Conservation (phyloP, 2,797 vertebrate genomes). For the Hapalemur alaotrensis region DNA sequence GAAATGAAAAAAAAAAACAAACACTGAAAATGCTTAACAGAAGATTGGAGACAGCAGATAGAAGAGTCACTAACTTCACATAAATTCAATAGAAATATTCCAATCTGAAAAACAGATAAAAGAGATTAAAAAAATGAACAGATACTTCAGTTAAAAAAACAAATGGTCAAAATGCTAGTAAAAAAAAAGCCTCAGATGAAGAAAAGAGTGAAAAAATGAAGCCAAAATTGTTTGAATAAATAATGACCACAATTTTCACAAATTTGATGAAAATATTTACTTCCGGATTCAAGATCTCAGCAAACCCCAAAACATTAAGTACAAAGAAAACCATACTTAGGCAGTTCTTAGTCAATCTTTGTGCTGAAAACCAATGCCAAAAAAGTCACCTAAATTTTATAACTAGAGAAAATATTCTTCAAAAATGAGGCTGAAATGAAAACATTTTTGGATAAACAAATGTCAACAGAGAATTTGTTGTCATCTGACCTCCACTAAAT, state of each 20-base stretch:
- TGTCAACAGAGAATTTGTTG: background rate
- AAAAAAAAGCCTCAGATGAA: background rate
- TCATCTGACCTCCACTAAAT: background rate
- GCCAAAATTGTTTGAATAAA: background rate
- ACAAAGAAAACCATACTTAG: background rate
- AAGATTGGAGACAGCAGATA: background rate
- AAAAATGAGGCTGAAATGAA: background rate
- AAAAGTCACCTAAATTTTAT: background rate
- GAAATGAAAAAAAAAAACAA: background rate
- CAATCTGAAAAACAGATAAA: background rate
- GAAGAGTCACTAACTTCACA: background rate
- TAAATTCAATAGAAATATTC: background rate
- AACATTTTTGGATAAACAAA: background rate
- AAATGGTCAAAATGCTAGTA: background rate
- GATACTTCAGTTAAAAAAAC: background rate
- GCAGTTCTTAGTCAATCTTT: background rate
- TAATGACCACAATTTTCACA: background rate
- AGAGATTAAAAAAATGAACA: background rate
- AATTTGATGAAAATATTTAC: background rate
- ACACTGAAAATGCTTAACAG: background rate
- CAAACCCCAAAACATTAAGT: background rate
- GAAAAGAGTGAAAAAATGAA: background rate
- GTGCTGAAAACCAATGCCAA: background rate
- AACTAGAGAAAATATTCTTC: background rate
- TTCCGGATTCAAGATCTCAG: background rate